Conservation (phyloP, 1,140 invertebrate genomes). For the Bombus turneri region DNA sequence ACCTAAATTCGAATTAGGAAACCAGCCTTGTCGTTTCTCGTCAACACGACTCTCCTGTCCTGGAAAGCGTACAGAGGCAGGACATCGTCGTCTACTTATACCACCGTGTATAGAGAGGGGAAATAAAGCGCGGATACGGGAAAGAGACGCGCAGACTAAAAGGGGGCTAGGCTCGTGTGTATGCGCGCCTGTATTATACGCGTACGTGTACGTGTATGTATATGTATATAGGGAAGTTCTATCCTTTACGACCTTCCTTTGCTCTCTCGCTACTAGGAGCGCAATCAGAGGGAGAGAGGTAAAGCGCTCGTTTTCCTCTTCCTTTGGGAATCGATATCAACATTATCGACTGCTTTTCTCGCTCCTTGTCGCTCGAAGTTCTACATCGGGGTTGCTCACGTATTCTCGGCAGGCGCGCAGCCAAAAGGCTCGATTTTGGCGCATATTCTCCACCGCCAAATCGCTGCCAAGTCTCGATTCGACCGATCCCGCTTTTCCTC, state of each 20-base stretch:
- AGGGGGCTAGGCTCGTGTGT: too few species aligned
- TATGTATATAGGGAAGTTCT: conserved; percentile 12
- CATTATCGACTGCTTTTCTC: conserved; percentile 70
- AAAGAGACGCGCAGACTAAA: background rate
- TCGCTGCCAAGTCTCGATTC: conserved; percentile 51
- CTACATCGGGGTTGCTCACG: conserved; percentile 53
- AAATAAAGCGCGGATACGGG: background rate
- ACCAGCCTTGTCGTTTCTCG: conserved; percentile 70
- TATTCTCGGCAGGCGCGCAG: conserved; percentile 63
- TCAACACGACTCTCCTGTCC: conserved; percentile 65
- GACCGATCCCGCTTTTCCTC: background rate
- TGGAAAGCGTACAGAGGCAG: conserved; percentile 54
- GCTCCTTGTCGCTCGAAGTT: conserved; percentile 63
- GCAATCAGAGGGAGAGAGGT: conserved; percentile 41
- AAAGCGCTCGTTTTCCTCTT: conserved; percentile 66
- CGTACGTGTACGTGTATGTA: background rate
- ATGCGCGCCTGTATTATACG: background rate
- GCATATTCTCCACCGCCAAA: conserved; percentile 30
- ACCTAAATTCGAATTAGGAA: conserved; percentile 80
- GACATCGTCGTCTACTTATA: conserved; percentile 44
- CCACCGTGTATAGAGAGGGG: too few species aligned
- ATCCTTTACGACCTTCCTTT: conserved; percentile 47
- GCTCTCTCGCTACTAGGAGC: conserved; percentile 14
- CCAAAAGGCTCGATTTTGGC: conserved; percentile 70
- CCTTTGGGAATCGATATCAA: conserved; percentile 77